Evolutionary conservation across 2,113 vertebrate species (phyloP), one percentile per base, ranked within the genome.

Genomic region (Osmerus mordax): DNA sequence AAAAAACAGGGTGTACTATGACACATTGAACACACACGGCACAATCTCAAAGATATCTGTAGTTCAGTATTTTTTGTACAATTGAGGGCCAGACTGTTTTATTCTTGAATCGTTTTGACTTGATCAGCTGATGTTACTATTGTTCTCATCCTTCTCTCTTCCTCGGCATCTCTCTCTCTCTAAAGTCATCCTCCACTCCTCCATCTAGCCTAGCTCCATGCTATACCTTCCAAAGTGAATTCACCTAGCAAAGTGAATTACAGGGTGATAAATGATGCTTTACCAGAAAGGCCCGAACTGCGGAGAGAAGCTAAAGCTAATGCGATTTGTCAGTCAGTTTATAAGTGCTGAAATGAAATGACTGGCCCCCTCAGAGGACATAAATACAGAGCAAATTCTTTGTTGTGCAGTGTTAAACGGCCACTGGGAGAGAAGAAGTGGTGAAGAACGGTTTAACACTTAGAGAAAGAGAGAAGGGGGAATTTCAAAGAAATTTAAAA

Each of bases 311-410:
- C 90, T 87, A 88, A 91, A 90, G 83, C 81, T 92, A 92, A 92
- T 91, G 80, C 71, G 71, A 92, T 93, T 92, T 90, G 82, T 80
- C 81, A 84, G 87, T 79, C 85, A 90, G 87, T 92, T 91, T 91
- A 89, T 89, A 89, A 93, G 91, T 91, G 92, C 90, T 88, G 84
- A 80, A 88, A 92, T 92, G 91, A 92, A 93, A 87, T 88, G 91
- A 85, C 82, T 59, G 76, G 81, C 78, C 84, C 81, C 85, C 67
- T 74, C 76, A 76, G 75, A 87, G 67, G 80, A 89, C 84, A 89
- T 89, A 91, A 91, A 92, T 84, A 89, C 47, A 18, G 65, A 72
- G 77, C 71, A 68, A 84, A 83, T 73, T 72, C 79, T 71, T 84
- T 83, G 86, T 89, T 86, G 68, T 81, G 85, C 80, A 84, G 80